These are phyloP conservation scores for Malthinus seriepunctatus DNA, from an alignment of 2,888 invertebrate genomes.

Conservation along the genomic window DNA sequence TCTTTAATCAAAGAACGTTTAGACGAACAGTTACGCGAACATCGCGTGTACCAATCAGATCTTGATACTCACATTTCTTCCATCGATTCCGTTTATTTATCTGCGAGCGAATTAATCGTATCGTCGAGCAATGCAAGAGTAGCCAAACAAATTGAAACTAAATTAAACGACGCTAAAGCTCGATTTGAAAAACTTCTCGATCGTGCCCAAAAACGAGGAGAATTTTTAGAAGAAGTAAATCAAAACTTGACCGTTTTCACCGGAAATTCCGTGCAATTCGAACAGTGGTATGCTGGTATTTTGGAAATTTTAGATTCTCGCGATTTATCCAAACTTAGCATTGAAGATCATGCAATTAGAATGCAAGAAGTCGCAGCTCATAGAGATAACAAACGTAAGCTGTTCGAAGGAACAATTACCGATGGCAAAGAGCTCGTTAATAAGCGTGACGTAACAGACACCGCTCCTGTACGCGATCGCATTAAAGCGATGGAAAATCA, in stretches of 20 bases:
- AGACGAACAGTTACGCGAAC: constrained; percentile 88
- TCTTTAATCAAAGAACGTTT: constrained; percentile 86
- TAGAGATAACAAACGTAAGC: constrained; percentile 59
- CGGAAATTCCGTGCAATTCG: constrained; percentile 67
- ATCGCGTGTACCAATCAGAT: constrained; percentile 80
- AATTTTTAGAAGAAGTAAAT: constrained; percentile 81
- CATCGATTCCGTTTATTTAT: constrained; percentile 78
- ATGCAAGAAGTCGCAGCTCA: constrained; percentile 56
- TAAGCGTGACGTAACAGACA: constrained; percentile 88
- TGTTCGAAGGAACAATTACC: constrained; percentile 79
- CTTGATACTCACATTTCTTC: constrained; percentile 85
- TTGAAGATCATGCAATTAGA: constrained; percentile 65
- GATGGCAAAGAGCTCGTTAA: constrained; percentile 79
- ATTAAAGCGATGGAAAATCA: constrained; percentile 83
- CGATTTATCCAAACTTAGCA: constrained; percentile 68
- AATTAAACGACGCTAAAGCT: constrained; percentile 82
- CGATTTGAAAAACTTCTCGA: constrained; percentile 87
- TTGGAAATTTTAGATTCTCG: constrained; percentile 75
- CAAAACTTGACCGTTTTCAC: constrained; percentile 69
- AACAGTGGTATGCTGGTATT: constrained; percentile 71
- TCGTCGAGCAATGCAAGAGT: constrained; percentile 83
- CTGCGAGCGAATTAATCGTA: constrained; percentile 79
- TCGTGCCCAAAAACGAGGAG: constrained; percentile 75
- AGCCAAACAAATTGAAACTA: constrained; percentile 86
- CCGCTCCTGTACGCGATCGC: constrained; percentile 78